phyloP scores from a whole-genome alignment of 2,888 invertebrate genomes.

The Mesoligia furuncula region DNA sequence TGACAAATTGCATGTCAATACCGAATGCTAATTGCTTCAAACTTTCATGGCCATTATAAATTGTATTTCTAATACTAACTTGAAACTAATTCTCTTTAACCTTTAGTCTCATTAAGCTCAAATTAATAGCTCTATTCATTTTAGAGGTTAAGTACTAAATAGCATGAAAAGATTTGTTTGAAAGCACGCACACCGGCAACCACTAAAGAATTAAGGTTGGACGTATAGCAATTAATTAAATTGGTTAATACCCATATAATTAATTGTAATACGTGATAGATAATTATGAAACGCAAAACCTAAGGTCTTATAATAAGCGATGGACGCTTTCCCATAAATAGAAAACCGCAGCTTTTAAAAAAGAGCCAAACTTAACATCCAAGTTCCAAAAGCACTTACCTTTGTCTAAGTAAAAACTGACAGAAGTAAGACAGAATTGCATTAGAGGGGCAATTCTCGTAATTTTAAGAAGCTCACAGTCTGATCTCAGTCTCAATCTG shows the following conservation, averaged over 20 bases:
- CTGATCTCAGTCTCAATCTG: background rate
- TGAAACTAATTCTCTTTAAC: constrained; percentile 47
- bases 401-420: background rate
- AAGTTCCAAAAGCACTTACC: background rate
- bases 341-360: background rate
- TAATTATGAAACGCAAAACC: background rate
- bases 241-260: background rate
- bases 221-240: too few relatives aligned
- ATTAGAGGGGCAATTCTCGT: background rate
- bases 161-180: constrained; percentile 23
- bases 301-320: background rate
- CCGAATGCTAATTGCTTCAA: constrained; percentile 39
- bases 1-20: constrained; percentile 52
- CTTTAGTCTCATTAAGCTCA: constrained; percentile 29
- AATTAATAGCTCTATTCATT: constrained; percentile 39
- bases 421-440: background rate
- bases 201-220: background rate
- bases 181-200: constrained; percentile 18
- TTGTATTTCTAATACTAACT: constrained; percentile 48
- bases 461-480: background rate
- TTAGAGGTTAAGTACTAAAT: constrained; percentile 41
- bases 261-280: background rate
- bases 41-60: constrained; percentile 55
- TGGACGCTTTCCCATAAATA: background rate
- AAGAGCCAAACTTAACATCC: background rate